Evolutionary conservation across 2,797 vertebrate genomes (phyloP).

Genomic region (Trichosurus vulpecula): DNA sequence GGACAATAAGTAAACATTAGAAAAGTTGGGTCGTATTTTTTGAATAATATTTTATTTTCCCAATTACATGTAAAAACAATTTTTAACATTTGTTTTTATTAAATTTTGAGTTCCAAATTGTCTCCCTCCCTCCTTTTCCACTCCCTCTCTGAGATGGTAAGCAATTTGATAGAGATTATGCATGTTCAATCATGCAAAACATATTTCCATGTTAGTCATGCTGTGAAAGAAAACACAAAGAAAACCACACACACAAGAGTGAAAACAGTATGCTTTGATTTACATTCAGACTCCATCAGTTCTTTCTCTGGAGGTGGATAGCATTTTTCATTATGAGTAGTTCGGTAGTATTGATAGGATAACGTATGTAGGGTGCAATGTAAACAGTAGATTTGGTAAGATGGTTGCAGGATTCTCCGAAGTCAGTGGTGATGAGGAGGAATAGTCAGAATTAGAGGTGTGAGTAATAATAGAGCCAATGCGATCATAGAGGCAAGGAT

Average conservation of each 20-base stretch:
- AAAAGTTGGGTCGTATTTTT: background rate
- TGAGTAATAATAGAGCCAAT: constrained; percentile 26
- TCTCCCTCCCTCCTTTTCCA: background rate
- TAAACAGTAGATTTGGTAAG: background rate
- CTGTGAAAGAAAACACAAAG: background rate
- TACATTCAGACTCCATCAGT: background rate
- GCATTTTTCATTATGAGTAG: background rate
- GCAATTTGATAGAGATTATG: background rate
- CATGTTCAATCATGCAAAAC: background rate
- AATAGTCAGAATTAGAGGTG: background rate
- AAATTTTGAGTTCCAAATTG: background rate
- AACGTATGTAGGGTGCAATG: background rate
- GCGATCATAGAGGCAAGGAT: background rate
- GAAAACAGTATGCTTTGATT: background rate
- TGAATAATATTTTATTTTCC: background rate
- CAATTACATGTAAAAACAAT: background rate
- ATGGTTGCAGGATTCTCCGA: background rate
- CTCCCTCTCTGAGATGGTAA: background rate
- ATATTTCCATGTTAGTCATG: background rate
- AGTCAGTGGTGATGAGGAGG: background rate
- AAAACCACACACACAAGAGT: background rate
- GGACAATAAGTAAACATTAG: background rate
- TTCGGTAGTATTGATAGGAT: background rate
- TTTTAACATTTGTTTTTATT: background rate
- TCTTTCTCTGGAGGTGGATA: background rate